Evolutionary conservation across 1,140 invertebrate genomes (phyloP), one percentile per base, ranked within the genome.

Genomic region (Drosophila funebris): DNA sequence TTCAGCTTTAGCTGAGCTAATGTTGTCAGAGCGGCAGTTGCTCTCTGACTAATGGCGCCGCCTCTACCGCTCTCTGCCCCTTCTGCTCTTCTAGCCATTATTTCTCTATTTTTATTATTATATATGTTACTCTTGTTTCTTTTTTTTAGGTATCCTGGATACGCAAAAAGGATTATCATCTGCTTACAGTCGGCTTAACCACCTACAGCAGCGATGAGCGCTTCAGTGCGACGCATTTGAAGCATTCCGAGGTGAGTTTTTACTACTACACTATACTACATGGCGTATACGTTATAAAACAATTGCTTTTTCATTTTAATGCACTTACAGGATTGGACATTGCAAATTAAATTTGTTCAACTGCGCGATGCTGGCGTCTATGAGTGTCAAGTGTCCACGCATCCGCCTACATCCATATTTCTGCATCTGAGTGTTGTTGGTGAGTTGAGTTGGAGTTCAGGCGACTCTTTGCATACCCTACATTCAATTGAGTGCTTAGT

Each of bases 371-470:
- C 95, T 13, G 96, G 96, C 24, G 92, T 92, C 69, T 97, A 97
- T 92, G 96, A 97, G 92, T 97, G 96, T 92, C 96, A 97, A 93
- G 95, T 97, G 11, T 97, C 96, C 22, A 96, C 96, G 20, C 96
- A 97, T 93, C 96, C 96, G 48, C 96, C 96, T 60, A 95, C 95
- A 14, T 96, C 96, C 92, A 96, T 96, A 93, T 97, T 96, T 92
- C 92, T 97, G 53, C 94, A 94, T 72, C 94, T 97, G 64, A 95
- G 95, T 90, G 96, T 97, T 67, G 95, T 97, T 64, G 96, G 97
- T 97, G 93, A 95, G 96, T 93, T 46, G 63, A 63, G 24, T 27
- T 22, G 6, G 4, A 27, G 24, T 4, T 5, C 24, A 27, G 22
- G 4, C n/a, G 44, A 61, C 68, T 57, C 43, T 64, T 58, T 58